Percentiles rank a stretch among this genome's conserved stretches.
These are phyloP conservation scores for Myiopsitta monachus DNA, from an alignment of 2,113 vertebrate species.

Conservation along the genomic window DNA sequence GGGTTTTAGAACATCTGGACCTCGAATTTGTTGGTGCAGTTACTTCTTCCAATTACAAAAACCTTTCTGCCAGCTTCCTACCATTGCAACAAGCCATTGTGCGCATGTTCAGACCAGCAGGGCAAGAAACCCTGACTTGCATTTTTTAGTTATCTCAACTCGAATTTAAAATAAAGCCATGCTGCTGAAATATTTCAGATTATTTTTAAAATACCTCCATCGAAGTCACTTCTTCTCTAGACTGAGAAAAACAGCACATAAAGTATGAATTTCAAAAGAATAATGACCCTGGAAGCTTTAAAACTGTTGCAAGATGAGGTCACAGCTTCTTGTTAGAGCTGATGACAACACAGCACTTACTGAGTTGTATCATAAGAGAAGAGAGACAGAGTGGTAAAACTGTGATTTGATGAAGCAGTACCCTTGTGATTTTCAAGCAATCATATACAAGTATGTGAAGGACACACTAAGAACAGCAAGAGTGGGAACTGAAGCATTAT, in stretches of 20 bases:
- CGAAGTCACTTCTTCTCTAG: neutral
- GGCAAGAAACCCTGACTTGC: neutral
- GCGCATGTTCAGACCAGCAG: neutral
- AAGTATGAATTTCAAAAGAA: neutral
- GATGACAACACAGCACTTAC: neutral
- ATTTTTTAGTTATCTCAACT: neutral
- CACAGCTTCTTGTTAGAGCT: neutral
- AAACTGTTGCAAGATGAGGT: neutral
- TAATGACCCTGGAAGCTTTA: neutral
- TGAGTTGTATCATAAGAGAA: neutral
- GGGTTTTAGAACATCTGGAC: neutral
- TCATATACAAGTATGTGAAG: neutral
- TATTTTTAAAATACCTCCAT: neutral
- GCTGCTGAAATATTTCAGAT: neutral
- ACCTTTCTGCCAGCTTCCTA: neutral
- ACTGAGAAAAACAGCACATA: neutral
- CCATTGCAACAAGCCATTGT: neutral
- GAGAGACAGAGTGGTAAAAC: neutral
- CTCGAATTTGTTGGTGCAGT: neutral
- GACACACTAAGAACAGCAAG: neutral
- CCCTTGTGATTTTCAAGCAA: neutral
- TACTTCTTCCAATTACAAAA: neutral
- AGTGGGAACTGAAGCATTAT: neutral
- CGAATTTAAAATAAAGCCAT: neutral
- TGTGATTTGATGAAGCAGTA: neutral